A percentile compares a stretch with the other conserved stretches of the same genome.
Evolutionary conservation across 2,113 vertebrate genomes (phyloP).

Genomic region (Cephalopholis sonnerati): DNA sequence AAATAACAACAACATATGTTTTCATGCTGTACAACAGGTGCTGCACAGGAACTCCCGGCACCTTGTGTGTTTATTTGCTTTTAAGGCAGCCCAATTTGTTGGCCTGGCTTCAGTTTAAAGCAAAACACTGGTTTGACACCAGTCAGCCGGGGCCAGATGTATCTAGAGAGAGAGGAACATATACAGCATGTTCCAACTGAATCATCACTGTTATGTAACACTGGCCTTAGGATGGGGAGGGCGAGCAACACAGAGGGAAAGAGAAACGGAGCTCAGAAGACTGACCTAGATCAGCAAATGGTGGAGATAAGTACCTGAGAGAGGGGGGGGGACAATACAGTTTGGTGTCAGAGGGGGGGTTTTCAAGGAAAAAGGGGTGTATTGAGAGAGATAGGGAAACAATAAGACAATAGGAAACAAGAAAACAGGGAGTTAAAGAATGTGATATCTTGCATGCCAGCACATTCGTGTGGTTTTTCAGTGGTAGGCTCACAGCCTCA

Average conservation of each 20-base stretch:
- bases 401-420: not conserved
- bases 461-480: slow-evolving; percentile 7
- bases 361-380: not conserved
- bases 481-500: slow-evolving; percentile 17
- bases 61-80: slow-evolving; percentile 31
- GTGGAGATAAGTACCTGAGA: slow-evolving; percentile 65
- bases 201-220: slow-evolving; percentile 78
- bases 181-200: slow-evolving; percentile 65
- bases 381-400: not conserved
- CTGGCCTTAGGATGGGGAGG: slow-evolving; percentile 54
- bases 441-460: slow-evolving; percentile 17
- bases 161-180: slow-evolving; percentile 53
- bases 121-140: slow-evolving; percentile 47
- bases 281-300: slow-evolving; percentile 76
- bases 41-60: slow-evolving; percentile 2
- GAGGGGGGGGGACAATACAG: slow-evolving; percentile 22
- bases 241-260: slow-evolving; percentile 45
- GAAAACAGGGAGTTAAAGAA: not conserved
- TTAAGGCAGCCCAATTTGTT: slow-evolving; percentile 17
- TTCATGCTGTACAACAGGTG: slow-evolving; percentile 25
- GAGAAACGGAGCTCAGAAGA: slow-evolving; percentile 56
- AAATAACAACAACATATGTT: not conserved
- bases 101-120: slow-evolving; percentile 21
- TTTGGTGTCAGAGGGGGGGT: not conserved
- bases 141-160: slow-evolving; percentile 68